phyloP scores from a whole-genome alignment of 2,888 invertebrate species.

The Mantis religiosa region DNA sequence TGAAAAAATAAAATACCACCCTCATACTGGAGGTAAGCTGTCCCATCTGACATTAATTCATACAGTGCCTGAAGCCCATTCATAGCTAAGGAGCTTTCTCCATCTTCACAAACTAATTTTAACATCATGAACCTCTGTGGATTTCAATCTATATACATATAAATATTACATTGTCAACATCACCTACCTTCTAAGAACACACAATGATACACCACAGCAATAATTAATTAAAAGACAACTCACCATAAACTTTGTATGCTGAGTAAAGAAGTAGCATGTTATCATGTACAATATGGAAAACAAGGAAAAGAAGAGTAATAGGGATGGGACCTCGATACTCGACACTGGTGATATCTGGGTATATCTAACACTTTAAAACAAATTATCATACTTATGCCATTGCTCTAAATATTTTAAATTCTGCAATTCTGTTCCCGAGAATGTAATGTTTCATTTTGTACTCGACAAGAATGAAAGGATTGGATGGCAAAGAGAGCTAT shows the following conservation, averaged over 20 bases:
- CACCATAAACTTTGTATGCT: background rate
- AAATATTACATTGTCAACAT: background rate
- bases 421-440: no score
- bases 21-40: background rate
- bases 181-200: conserved; percentile 12
- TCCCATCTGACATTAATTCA: conserved; percentile 9
- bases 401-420: no score
- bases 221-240: background rate
- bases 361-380: no score
- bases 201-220: background rate
- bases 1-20: background rate
- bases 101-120: background rate
- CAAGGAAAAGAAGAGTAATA: no score
- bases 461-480: no score
- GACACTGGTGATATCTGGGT: no score
- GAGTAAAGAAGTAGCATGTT: background rate
- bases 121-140: background rate
- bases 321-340: no score
- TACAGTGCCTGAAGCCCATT: background rate
- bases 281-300: background rate
- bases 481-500: no score
- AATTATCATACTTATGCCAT: no score
- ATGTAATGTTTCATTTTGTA: no score
- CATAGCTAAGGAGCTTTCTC: background rate
- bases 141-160: background rate